Evolutionary conservation across 2,797 vertebrate species (phyloP), one percentile per base, ranked within the genome.

Genomic region (Crocodylus rhombifer): DNA sequence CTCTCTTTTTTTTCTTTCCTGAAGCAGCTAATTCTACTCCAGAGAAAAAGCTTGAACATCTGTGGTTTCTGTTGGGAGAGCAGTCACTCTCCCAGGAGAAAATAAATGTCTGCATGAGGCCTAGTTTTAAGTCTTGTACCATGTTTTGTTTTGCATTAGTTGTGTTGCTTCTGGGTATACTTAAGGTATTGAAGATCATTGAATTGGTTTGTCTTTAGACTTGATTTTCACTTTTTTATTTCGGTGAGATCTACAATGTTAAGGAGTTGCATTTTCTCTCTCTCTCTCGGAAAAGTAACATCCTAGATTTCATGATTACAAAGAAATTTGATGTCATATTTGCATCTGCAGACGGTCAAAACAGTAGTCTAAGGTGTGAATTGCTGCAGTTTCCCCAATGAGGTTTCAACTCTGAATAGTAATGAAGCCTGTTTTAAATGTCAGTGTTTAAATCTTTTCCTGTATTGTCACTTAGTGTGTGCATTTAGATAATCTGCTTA

Each of bases 401-500:
- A 81, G 65, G 26, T 8, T 57, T 73, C 55, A 4, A 77, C 3
- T 65, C 61, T 90, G 25, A 61, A 62, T 57, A 82, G n/a, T n/a
- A 74, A 62, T 80, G 28, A 5, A 18, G 42, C 11, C 67, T 84
- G 33, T 13, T 91, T 93, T 74, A 80, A 51, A 30, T 89, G 7
- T 83, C 84, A 57, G 57, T 83, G 10, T 84, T 91, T 81, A 65
- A 80, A 28, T 61, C 42, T 80, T 62, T 78, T 25, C 28, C 20
- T 82, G 36, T 77, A 79, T 33, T 82, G 71, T 82, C 17, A 61
- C 55, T 90, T 87, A n/a, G 69, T 10, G 92, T 80, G 64, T 51
- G 78, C 82, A 80, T 80, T 69, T 12, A 86, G n/a, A 80, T 92
- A 75, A 83, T 64, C 18, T 83, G 21, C 63, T 25, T 88, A 18